Conservation (phyloP, 1,140 invertebrate genomes). For the Oedothorax gibbosus region DNA sequence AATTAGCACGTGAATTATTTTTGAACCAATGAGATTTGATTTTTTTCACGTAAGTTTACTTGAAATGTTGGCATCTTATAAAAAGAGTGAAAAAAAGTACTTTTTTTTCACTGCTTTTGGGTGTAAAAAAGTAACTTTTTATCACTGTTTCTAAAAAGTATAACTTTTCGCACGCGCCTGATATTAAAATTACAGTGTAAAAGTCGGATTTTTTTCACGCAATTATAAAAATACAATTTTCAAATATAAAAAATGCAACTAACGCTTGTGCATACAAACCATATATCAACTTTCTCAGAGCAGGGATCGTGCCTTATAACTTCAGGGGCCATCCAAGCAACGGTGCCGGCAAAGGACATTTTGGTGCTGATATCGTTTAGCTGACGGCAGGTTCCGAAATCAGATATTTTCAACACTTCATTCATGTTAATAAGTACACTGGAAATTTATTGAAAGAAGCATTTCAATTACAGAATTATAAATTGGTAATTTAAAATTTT, state of each 20-base stretch:
- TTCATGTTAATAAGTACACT: slow-evolving; percentile 83
- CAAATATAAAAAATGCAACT: not conserved
- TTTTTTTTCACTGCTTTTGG: too few relatives aligned
- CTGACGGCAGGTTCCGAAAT: slow-evolving; percentile 95
- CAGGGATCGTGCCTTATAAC: slow-evolving; percentile 96
- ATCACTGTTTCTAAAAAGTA: too few relatives aligned
- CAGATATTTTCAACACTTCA: slow-evolving; percentile 94
- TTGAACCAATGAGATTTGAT: too few relatives aligned
- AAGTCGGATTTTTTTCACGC: too few relatives aligned
- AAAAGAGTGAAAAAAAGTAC: too few relatives aligned
- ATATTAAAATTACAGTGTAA: too few relatives aligned
- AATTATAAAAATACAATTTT: not conserved
- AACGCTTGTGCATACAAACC: slow-evolving; percentile 72
- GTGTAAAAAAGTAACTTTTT: too few relatives aligned
- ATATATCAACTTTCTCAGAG: slow-evolving; percentile 96
- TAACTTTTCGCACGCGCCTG: too few relatives aligned
- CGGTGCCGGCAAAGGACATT: slow-evolving; percentile 98
- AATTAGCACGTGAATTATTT: too few relatives aligned
- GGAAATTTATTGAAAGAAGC: not conserved
- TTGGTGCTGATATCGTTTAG: slow-evolving; percentile 95
- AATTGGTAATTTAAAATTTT: not conserved
- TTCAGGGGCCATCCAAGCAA: slow-evolving; percentile 99
- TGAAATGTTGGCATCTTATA: too few relatives aligned
- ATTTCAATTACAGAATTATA: not conserved
- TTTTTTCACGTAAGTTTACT: too few relatives aligned